Conservation (phyloP, 2,797 vertebrate genomes). For the Cossypha niveicapilla region DNA sequence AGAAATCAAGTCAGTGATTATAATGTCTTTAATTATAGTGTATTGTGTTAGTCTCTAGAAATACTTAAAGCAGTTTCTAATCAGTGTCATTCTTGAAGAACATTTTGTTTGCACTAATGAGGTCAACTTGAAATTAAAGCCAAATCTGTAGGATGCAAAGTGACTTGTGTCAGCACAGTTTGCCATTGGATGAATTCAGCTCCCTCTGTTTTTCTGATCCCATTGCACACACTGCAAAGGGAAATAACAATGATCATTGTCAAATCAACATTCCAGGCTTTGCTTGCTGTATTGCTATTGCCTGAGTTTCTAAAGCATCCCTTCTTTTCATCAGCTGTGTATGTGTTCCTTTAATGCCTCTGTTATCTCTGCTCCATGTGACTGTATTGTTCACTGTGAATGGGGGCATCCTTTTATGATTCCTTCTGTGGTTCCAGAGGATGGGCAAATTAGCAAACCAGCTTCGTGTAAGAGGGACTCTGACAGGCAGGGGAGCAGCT, state of each 20-base stretch:
- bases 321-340: neutral
- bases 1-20: neutral
- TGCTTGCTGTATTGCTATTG: neutral
- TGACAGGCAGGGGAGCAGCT: slow-evolving; percentile 7
- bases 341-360: neutral
- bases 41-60: neutral
- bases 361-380: neutral
- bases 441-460: slow-evolving; percentile 1
- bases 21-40: neutral
- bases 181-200: neutral
- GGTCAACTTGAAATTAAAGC: neutral
- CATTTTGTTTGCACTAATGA: neutral
- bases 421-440: neutral
- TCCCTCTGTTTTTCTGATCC: neutral
- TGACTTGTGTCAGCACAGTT: neutral
- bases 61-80: neutral
- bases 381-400: neutral
- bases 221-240: neutral
- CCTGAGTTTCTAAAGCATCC: neutral
- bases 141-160: neutral
- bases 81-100: neutral
- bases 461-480: slow-evolving; percentile 8
- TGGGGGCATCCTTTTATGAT: neutral
- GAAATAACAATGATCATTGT: neutral
- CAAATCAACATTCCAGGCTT: neutral